Evolutionary conservation across 2,888 invertebrate genomes (phyloP).

Genomic region (Orthosia gothica): DNA sequence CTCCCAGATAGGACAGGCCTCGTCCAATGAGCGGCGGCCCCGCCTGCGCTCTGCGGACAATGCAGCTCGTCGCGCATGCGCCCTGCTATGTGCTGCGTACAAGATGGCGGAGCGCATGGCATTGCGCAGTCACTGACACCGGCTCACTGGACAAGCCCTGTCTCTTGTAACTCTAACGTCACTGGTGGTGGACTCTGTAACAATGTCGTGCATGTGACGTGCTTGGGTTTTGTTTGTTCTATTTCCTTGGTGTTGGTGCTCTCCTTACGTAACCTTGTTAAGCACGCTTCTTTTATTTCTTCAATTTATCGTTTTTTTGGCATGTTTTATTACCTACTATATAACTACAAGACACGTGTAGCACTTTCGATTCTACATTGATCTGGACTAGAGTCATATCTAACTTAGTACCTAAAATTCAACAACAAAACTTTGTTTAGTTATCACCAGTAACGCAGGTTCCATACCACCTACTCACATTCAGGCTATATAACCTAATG

Average conservation of each 20-base stretch:
- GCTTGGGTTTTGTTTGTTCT: conserved; percentile 36
- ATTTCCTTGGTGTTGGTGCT: conserved; percentile 55
- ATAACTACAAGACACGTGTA: not conserved
- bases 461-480: conserved; percentile 13
- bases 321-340: not conserved
- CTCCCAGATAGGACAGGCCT: conserved; percentile 56
- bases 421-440: conserved; percentile 1
- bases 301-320: conserved; percentile 2
- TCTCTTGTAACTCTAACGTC: not conserved
- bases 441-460: conserved; percentile 34
- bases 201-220: conserved; percentile 56
- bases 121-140: conserved; percentile 9
- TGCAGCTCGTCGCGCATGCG: conserved; percentile 56
- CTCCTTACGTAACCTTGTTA: conserved; percentile 41
- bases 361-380: conserved; percentile 1
- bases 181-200: conserved; percentile 73
- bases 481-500: conserved; percentile 39
- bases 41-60: conserved; percentile 59
- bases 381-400: not conserved
- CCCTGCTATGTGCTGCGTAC: conserved; percentile 63
- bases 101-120: conserved; percentile 72
- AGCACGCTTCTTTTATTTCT: conserved; percentile 37
- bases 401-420: not conserved
- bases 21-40: conserved; percentile 68
- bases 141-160: conserved; percentile 20